phyloP scores from a whole-genome alignment of 2,888 invertebrate genomes.

The Thera obeliscata region DNA sequence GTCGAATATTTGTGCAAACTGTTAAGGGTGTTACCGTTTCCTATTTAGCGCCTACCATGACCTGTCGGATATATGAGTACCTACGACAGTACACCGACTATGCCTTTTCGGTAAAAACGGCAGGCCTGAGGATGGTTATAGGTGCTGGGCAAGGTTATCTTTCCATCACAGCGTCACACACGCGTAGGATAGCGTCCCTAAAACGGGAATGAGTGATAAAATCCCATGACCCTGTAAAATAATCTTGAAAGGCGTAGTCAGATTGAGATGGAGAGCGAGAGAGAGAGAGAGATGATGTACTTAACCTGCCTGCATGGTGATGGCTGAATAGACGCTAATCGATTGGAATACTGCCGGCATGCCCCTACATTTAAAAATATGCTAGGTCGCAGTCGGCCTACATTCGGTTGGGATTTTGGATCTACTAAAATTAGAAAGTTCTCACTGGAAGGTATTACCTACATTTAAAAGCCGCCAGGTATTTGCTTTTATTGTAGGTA shows the following conservation, averaged over 20 bases:
- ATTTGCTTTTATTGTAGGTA: not conserved
- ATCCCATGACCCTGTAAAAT: too few relatives aligned
- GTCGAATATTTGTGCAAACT: slow-evolving; percentile 68
- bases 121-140: not conserved
- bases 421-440: slow-evolving; percentile 13
- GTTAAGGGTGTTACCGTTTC: slow-evolving; percentile 75
- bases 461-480: not conserved
- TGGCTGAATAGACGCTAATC: not conserved
- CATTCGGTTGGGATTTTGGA: not conserved
- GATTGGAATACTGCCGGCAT: not conserved
- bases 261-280: too few relatives aligned
- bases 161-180: too few relatives aligned
- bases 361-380: not conserved
- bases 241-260: too few relatives aligned
- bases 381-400: slow-evolving; percentile 10
- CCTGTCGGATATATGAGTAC: slow-evolving; percentile 10
- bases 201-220: too few relatives aligned
- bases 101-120: not conserved
- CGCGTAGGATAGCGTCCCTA: too few relatives aligned
- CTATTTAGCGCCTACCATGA: slow-evolving; percentile 61
- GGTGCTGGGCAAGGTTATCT: not conserved
- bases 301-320: not conserved
- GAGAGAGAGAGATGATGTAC: too few relatives aligned
- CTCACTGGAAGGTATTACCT: slow-evolving; percentile 2
- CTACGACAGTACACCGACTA: not conserved